phyloP scores from a whole-genome alignment of 2,113 vertebrate species.

The Dryoscopus gambensis region DNA sequence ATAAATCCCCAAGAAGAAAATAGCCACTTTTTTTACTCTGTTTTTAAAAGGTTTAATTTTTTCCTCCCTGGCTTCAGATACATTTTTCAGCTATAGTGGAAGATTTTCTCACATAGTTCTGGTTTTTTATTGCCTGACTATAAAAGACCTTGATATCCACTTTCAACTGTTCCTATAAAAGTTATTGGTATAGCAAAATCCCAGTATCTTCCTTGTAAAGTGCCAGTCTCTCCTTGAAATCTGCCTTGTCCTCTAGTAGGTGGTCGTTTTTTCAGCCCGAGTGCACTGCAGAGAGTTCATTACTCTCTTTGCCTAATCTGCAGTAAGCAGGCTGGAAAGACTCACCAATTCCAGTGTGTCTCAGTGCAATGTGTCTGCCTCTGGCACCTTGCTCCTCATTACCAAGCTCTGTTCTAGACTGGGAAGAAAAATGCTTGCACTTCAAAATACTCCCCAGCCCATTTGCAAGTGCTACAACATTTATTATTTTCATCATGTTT shows the following conservation, averaged over 20 bases:
- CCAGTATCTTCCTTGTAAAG: neutral
- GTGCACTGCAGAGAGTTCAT: neutral
- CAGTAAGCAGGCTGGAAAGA: neutral
- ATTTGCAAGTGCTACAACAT: slow-evolving; percentile 12
- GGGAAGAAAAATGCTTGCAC: slow-evolving; percentile 27
- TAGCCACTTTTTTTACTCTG: neutral
- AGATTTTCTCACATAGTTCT: neutral
- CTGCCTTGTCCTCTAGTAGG: neutral
- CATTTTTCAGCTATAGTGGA: neutral
- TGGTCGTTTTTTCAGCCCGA: neutral
- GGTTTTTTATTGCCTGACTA: slow-evolving; percentile 1
- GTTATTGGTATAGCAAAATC: neutral
- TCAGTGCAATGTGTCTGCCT: neutral
- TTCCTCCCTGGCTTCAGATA: neutral
- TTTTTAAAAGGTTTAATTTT: neutral
- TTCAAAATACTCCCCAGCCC: neutral
- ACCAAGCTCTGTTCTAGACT: neutral
- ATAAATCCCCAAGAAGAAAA: neutral
- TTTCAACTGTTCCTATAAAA: neutral
- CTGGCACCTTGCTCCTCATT: neutral
- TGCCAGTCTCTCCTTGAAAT: slow-evolving; percentile 12
- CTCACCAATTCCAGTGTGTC: neutral
- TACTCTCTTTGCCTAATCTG: neutral
- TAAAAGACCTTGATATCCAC: slow-evolving; percentile 38
- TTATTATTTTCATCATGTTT: slow-evolving; percentile 48